These are phyloP conservation scores for Brachionus asplanchnoidis DNA, from an alignment of 1,140 invertebrate genomes.

Conservation along the genomic window DNA sequence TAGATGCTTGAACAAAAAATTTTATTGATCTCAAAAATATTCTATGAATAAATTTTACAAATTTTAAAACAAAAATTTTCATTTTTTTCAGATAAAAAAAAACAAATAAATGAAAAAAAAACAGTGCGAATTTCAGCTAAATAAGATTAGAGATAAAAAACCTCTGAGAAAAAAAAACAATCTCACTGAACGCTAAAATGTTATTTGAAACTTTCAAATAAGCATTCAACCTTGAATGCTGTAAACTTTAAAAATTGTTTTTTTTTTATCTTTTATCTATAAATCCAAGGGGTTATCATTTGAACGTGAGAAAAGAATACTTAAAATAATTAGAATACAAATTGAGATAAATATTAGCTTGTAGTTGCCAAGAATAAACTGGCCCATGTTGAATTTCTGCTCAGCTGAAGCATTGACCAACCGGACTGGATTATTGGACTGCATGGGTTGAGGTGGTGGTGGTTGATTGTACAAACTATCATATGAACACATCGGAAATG, in stretches of 20 bases:
- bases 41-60: background rate
- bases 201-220: slow-evolving; percentile 27
- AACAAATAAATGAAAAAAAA: background rate
- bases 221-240: background rate
- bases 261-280: background rate
- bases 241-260: background rate
- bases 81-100: background rate
- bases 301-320: background rate
- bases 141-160: background rate
- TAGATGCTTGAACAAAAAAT: background rate
- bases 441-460: background rate
- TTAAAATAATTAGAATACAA: background rate
- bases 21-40: background rate
- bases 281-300: background rate
- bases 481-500: background rate
- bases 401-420: background rate
- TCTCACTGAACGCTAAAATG: slow-evolving; percentile 5
- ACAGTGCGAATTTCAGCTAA: background rate
- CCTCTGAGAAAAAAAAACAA: background rate
- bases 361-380: background rate
- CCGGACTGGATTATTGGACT: background rate
- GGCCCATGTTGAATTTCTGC: background rate
- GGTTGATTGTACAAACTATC: background rate
- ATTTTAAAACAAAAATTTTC: background rate
- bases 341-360: background rate